These are phyloP conservation scores for Crambe crambe DNA, from an alignment of 37 sponge, comb jelly and placozoan genomes.

Conservation along the genomic window DNA sequence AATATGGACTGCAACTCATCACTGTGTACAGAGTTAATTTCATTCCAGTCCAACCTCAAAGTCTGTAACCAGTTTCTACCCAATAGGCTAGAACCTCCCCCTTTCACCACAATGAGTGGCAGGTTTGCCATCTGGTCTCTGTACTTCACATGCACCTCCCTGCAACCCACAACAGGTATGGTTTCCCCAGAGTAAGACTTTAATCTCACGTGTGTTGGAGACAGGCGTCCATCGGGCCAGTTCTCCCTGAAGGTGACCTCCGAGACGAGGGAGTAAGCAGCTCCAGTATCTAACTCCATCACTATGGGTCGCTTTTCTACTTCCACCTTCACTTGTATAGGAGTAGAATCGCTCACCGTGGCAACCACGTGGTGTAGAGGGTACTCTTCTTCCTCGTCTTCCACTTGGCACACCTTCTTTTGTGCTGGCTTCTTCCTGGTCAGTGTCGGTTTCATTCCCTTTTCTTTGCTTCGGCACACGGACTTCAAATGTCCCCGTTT, in stretches of 20 bases:
- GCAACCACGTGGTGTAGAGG: too few species aligned
- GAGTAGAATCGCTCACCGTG: too few species aligned
- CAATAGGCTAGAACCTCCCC: constrained; percentile 12
- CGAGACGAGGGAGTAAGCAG: constrained; percentile 9
- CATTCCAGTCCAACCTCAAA: neutral
- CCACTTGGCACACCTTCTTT: neutral
- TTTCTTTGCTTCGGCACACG: neutral
- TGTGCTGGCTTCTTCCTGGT: neutral
- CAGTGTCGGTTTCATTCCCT: too few species aligned
- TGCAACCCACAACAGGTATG: constrained; percentile 13
- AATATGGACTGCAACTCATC: neutral
- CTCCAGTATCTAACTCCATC: constrained; percentile 34
- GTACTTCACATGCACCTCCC: constrained; percentile 6
- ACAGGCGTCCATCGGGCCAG: neutral
- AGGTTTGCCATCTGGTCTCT: neutral
- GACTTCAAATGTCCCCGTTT: neutral
- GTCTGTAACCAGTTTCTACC: neutral
- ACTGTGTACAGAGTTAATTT: neutral
- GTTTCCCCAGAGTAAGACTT: constrained; percentile 17
- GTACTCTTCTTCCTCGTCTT: too few species aligned
- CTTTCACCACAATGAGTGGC: constrained; percentile 32
- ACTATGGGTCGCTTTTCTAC: neutral
- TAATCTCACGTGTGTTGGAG: neutral
- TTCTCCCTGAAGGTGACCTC: constrained; percentile 2
- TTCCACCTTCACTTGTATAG: neutral